These are phyloP conservation scores for Pygoscelis adeliae DNA, from an alignment of 2,113 vertebrate species.

Conservation along the genomic window DNA sequence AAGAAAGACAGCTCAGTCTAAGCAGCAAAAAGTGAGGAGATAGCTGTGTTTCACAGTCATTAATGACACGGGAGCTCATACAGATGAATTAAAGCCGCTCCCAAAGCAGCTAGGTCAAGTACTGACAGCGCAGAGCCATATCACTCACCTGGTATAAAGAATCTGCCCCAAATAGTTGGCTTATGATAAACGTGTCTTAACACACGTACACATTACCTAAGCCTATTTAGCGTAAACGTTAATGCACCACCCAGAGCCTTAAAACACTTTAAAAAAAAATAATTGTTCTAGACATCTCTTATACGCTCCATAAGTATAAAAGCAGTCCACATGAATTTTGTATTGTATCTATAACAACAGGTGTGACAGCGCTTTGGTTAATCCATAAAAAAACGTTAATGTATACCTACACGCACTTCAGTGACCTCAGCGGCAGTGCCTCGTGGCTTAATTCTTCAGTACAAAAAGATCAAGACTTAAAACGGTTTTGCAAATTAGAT, in stretches of 20 bases:
- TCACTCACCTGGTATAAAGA: not conserved
- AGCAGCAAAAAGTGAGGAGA: not conserved
- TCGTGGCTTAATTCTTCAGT: not conserved
- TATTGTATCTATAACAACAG: no score
- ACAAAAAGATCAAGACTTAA: not conserved
- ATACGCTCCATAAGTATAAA: no score
- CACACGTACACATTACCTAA: not conserved
- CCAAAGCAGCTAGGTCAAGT: not conserved
- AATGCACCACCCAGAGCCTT: no score
- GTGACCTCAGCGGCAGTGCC: accelerated
- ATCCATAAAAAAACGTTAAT: no score
- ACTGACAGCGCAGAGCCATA: accelerated
- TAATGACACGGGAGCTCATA: not conserved
- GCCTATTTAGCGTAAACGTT: not conserved
- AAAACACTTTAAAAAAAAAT: no score
- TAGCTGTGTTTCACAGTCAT: not conserved
- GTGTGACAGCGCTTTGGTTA: no score
- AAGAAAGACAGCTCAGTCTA: not conserved
- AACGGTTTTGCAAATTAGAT: not conserved
- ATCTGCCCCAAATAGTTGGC: not conserved
- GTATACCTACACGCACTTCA: accelerated
- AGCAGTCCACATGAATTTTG: no score
- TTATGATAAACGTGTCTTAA: not conserved
- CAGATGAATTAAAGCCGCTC: not conserved
- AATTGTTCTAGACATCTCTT: no score